Base-by-base conservation (phyloP, 2,888 invertebrate genomes). In the Eristalis tenax region DNA sequence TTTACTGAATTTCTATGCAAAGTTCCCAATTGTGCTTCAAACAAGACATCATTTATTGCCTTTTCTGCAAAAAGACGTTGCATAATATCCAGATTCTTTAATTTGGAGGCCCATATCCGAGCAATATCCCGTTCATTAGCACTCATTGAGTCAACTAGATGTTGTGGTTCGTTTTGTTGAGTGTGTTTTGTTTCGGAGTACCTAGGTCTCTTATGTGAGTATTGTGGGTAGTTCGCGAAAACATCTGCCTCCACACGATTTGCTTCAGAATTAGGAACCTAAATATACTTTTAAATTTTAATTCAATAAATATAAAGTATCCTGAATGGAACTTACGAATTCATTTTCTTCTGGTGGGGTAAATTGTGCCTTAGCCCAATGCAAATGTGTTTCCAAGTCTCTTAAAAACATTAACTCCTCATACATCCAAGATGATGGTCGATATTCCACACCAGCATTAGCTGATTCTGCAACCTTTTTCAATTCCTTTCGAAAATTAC, bases 21-120 rank as follows among this genome's bases (percentile, higher is more conserved):
- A 40, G 91, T 92, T 13, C 91, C 91, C 3, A 91, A 90, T 79
- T 92, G 92, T 1, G 91, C 92, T 80, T 92, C 92, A 40, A 92
- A 92, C 0, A 92, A 90, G 10, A 92, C 91, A 73, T 92, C 92
- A 38, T 92, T 92, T 64, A 92, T 92, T 66, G 92, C 92, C 6
- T 92, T 91, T 80, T 92, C 92, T 1, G 92, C 92, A n/a, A 92
- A 90, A 3, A 92, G 87, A 0, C 92, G 90, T 61, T 92, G 92
- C 15, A 92, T 91, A 8, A 90, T 90, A 0, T 90, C 90, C 73
- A 92, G 84, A 22, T 91, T 90, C 70, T 92, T 92, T 0, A 92
- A 76, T 65, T 92, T 92, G 73, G 90, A 89, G 3, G 92, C 91
- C 92, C 92, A 92, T 2, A 92, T 91, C 57, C 91, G 91, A 8